These are phyloP conservation scores for Delphinapterus leucas DNA, from an alignment of 2,113 vertebrate genomes.

Conservation along the genomic window DNA sequence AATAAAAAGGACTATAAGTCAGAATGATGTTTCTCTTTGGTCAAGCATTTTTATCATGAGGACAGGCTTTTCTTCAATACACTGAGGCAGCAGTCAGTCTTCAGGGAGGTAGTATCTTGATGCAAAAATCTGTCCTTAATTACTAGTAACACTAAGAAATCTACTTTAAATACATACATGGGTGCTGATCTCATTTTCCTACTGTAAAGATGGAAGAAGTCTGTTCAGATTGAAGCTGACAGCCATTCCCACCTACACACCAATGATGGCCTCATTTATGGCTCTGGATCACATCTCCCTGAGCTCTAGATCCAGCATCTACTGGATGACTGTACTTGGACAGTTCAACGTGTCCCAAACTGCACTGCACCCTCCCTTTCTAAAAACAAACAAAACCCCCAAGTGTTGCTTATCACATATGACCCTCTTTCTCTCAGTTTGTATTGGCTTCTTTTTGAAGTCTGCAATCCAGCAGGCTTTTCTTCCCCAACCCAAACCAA, in stretches of 20 bases:
- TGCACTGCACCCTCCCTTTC: background rate
- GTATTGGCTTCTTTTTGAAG: background rate
- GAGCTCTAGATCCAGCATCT: background rate
- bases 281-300: background rate
- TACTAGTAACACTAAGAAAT: background rate
- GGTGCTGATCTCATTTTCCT: background rate
- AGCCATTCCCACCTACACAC: background rate
- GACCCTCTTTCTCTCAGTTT: background rate
- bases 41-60: background rate
- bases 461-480: background rate
- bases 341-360: background rate
- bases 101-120: background rate
- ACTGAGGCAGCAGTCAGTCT: background rate
- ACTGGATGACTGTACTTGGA: background rate
- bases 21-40: background rate
- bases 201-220: background rate
- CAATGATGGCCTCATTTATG: background rate
- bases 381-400: background rate
- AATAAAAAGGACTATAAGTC: slow-evolving; percentile 10
- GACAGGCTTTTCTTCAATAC: background rate
- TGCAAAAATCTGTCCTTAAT: background rate
- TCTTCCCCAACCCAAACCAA: background rate
- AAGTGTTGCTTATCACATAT: background rate
- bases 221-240: background rate
- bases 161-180: background rate